A percentile compares a stretch with the other conserved stretches of the same genome.
Evolutionary conservation across 2,888 invertebrate genomes (phyloP).

Genomic region (Epsilonema sp.): DNA sequence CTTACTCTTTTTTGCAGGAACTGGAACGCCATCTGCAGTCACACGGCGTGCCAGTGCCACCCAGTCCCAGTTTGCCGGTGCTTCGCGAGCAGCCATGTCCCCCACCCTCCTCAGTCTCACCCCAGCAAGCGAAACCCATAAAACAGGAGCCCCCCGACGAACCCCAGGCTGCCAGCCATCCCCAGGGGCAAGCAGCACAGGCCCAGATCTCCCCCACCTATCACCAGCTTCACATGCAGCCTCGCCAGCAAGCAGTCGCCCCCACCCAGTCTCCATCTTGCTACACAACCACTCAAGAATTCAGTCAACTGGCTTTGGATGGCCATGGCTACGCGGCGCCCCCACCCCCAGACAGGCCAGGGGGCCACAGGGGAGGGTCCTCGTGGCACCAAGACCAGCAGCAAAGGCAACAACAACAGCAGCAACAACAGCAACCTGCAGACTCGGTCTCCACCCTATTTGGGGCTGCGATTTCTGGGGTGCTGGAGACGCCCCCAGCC

Average conservation of each 20-base stretch:
- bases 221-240: background rate
- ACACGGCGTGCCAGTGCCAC: background rate
- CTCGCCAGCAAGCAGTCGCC: background rate
- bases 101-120: background rate
- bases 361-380: too few species aligned
- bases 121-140: background rate
- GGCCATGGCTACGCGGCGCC: background rate
- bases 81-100: too few species aligned
- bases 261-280: background rate
- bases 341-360: background rate
- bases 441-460: too few species aligned
- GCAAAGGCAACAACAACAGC: too few species aligned
- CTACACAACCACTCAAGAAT: background rate
- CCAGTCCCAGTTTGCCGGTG: background rate
- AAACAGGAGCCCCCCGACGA: conserved; percentile 1
- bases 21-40: background rate
- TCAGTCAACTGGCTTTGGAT: background rate
- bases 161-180: too few species aligned
- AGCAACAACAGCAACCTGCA: too few species aligned
- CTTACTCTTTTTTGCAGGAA: too few species aligned
- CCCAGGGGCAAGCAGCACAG: background rate
- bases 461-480: background rate
- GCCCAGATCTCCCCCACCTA: background rate
- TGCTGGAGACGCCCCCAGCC: conserved; percentile 1
- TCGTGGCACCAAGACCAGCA: too few species aligned